Evolutionary conservation across 1,140 invertebrate species (phyloP).

Genomic region (Trachymyrmex septentrionalis): DNA sequence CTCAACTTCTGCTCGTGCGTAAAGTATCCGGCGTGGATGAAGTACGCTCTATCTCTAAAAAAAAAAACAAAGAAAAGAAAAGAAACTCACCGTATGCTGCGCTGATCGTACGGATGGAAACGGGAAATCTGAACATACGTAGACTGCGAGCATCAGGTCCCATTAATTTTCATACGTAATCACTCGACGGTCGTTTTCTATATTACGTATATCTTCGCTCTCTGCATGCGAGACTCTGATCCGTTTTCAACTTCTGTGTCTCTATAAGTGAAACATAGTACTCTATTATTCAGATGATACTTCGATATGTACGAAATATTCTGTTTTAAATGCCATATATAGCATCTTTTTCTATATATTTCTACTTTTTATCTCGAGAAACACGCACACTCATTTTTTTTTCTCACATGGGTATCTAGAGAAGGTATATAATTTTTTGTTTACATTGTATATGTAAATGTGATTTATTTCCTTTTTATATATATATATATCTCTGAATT

Average conservation of each 20-base stretch:
- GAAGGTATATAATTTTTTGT: constrained; percentile 48
- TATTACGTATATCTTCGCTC: constrained; percentile 73
- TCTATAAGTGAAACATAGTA: constrained; percentile 71
- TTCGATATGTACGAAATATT: constrained; percentile 57
- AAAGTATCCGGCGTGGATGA: neutral
- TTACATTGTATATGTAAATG: constrained; percentile 64
- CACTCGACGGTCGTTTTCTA: constrained; percentile 62
- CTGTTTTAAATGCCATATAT: constrained; percentile 20
- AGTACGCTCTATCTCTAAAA: neutral
- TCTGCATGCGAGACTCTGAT: constrained; percentile 79
- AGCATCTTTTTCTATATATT: constrained; percentile 4
- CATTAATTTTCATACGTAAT: constrained; percentile 65
- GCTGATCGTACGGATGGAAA: constrained; percentile 43
- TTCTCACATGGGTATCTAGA: constrained; percentile 66
- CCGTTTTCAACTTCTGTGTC: constrained; percentile 75
- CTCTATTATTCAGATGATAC: constrained; percentile 59
- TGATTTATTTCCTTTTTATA: constrained; percentile 45
- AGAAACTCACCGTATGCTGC: constrained; percentile 24
- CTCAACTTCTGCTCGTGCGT: constrained; percentile 3
- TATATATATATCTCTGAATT: constrained; percentile 41
- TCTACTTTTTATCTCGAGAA: constrained; percentile 40
- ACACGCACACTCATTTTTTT: constrained; percentile 55
- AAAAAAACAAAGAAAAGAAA: neutral
- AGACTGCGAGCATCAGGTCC: constrained; percentile 49
- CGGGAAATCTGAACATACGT: constrained; percentile 45